These are phyloP conservation scores for Lasioglossum marginatum DNA, from an alignment of 2,888 invertebrate species.

Conservation along the genomic window DNA sequence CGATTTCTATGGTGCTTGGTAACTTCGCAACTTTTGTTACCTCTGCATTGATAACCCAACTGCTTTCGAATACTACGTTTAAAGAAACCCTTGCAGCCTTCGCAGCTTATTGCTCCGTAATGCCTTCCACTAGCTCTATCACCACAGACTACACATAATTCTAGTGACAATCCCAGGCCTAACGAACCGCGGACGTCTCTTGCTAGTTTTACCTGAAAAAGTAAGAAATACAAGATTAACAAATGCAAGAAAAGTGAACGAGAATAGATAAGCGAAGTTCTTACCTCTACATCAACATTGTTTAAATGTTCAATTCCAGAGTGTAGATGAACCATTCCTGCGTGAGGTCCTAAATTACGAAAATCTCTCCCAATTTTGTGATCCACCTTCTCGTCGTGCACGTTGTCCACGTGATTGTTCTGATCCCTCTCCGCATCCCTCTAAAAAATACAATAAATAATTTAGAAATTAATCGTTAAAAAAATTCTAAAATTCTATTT, in stretches of 20 bases:
- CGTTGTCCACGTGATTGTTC: conserved; percentile 78
- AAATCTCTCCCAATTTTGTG: conserved; percentile 80
- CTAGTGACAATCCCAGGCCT: conserved; percentile 88
- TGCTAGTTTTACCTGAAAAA: conserved; percentile 80
- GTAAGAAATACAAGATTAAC: background rate
- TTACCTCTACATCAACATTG: conserved; percentile 81
- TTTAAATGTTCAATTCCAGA: conserved; percentile 81
- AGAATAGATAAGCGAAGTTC: conserved; percentile 9
- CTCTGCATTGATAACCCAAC: conserved; percentile 98
- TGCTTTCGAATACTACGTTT: conserved; percentile 98
- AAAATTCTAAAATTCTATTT: background rate
- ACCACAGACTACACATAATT: conserved; percentile 97
- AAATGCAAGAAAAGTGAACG: background rate
- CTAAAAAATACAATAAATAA: conserved; percentile 55
- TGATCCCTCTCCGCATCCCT: conserved; percentile 78
- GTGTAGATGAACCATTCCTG: conserved; percentile 80
- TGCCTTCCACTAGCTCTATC: conserved; percentile 98
- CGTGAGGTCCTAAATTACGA: conserved; percentile 78
- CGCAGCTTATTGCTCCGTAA: conserved; percentile 96
- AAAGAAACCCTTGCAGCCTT: conserved; percentile 99
- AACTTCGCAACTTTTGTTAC: conserved; percentile 98
- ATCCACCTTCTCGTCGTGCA: conserved; percentile 80
- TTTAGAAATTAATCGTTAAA: background rate
- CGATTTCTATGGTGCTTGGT: conserved; percentile 99
- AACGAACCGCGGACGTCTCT: conserved; percentile 82